Conservation (phyloP, 2,888 invertebrate species). For the Gnatocerus cornutus region DNA sequence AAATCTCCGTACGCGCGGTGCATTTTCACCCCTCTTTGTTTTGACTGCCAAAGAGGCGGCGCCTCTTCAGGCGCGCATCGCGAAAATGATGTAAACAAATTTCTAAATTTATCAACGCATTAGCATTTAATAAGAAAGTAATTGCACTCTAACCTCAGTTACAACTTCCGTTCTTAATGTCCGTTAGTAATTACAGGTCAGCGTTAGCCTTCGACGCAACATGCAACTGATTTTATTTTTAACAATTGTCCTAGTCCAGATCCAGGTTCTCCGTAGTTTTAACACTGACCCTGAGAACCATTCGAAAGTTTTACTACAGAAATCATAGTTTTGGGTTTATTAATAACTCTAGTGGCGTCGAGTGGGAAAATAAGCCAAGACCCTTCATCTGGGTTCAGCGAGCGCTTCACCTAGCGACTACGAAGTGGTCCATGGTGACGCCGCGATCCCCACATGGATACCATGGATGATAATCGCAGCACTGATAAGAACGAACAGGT, state of each 20-base stretch:
- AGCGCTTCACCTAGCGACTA: constrained; percentile 2
- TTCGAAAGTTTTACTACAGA: too few relatives aligned
- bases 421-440: constrained; percentile 17
- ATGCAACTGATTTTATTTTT: not conserved
- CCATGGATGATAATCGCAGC: constrained; percentile 22
- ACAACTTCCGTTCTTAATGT: constrained; percentile 10
- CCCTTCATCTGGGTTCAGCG: constrained; percentile 14
- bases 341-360: constrained; percentile 8
- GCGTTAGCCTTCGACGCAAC: not conserved
- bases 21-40: too few relatives aligned
- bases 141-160: not conserved
- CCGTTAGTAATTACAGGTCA: constrained; percentile 6
- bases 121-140: not conserved
- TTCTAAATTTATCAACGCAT: not conserved
- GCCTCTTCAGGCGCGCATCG: too few relatives aligned
- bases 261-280: not conserved
- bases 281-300: constrained; percentile 21
- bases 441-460: constrained; percentile 14
- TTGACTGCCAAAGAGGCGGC: too few relatives aligned
- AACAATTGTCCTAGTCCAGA: too few relatives aligned
- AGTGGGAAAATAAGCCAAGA: not conserved
- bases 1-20: too few relatives aligned
- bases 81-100: not conserved
- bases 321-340: not conserved
- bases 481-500: constrained; percentile 36